Evolutionary conservation across 2,888 invertebrate genomes (phyloP).

Genomic region (Apamea sordens): DNA sequence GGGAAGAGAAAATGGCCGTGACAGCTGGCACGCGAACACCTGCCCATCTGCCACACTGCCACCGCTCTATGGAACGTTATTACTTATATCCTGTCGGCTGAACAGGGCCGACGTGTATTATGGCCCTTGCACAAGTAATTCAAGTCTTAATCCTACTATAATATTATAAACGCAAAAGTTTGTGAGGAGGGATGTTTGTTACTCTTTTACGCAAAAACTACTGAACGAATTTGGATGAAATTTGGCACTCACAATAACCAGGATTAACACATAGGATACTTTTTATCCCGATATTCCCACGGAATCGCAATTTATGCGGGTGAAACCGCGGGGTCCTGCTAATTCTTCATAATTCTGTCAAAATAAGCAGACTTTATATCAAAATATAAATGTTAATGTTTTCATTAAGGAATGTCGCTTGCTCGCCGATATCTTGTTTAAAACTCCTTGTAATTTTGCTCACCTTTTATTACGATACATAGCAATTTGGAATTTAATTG

Average conservation of each 20-base stretch:
- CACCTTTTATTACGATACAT: constrained; percentile 1
- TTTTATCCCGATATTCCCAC: no score
- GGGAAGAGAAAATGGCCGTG: constrained; percentile 69
- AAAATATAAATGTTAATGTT: constrained; percentile 1
- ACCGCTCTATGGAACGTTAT: constrained; percentile 56
- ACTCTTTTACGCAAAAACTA: no score
- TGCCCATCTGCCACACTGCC: constrained; percentile 77
- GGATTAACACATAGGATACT: no score
- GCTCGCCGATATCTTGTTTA: constrained; percentile 1
- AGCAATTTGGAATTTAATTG: neutral
- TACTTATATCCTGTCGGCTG: constrained; percentile 56
- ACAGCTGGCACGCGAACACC: constrained; percentile 82
- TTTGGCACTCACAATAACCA: no score
- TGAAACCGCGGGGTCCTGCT: no score
- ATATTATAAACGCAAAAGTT: no score
- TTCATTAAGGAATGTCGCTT: constrained; percentile 2
- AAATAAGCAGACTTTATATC: constrained; percentile 4
- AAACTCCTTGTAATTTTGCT: constrained; percentile 1
- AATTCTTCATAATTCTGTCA: constrained; percentile 1
- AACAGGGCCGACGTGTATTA: constrained; percentile 24
- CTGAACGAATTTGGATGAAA: no score
- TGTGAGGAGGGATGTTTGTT: no score
- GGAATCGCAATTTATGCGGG: no score
- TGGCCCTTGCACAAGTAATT: neutral
- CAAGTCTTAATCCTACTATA: neutral